Conservation (phyloP, 1,140 invertebrate genomes). For the Amphibalanus amphitrite region DNA sequence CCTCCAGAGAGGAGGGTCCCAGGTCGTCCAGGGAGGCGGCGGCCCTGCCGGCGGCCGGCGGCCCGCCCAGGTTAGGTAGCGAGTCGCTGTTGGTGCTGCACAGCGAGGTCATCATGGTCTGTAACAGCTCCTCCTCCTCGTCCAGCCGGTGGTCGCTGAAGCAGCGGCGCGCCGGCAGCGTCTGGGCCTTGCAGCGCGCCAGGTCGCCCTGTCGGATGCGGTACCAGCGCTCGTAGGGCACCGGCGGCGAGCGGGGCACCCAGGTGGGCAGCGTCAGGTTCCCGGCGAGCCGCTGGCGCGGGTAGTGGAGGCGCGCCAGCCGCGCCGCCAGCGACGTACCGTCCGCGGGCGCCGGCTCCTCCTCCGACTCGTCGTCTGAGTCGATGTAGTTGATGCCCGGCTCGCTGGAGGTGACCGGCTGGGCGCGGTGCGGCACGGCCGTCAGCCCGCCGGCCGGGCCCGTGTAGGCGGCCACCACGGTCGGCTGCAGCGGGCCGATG, state of each 20-base stretch:
- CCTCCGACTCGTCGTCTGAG: conserved; percentile 19
- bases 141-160: neutral
- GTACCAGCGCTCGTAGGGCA: conserved; percentile 12
- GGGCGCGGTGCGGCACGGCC: conserved; percentile 39
- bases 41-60: no score
- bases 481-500: conserved; percentile 17
- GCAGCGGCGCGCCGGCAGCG: neutral
- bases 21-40: neutral
- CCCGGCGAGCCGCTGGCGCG: conserved; percentile 13
- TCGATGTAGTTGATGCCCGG: conserved; percentile 59
- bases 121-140: neutral
- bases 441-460: conserved; percentile 59
- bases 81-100: neutral
- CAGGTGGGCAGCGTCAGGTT: conserved; percentile 18
- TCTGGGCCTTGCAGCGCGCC: neutral
- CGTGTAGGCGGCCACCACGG: conserved; percentile 45
- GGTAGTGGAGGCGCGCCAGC: conserved; percentile 11
- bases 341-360: neutral
- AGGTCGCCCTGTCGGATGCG: neutral
- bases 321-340: conserved; percentile 8
- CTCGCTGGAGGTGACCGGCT: conserved; percentile 40
- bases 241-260: conserved; percentile 16
- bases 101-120: neutral
- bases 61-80: neutral
- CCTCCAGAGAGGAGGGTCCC: no score